Conservation (phyloP, 2,113 vertebrate species). For the Mus pahari region DNA sequence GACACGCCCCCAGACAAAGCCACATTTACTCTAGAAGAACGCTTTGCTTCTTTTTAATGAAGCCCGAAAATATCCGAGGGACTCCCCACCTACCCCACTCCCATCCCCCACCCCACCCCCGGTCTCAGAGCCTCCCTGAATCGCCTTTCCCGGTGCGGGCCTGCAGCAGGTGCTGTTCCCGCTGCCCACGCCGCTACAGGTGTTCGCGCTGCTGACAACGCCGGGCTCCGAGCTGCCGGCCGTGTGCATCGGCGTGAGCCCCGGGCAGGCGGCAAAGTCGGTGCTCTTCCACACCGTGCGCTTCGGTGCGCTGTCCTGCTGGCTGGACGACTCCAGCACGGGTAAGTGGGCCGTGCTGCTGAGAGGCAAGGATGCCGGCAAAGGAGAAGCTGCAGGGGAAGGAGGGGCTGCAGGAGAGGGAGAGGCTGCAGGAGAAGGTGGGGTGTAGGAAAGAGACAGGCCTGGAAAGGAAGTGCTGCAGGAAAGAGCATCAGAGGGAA, state of each 20-base stretch:
- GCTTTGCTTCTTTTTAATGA: background rate
- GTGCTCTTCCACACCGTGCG: constrained; percentile 91
- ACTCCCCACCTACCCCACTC: background rate
- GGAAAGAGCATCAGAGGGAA: background rate
- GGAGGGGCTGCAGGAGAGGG: background rate
- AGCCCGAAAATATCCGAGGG: background rate
- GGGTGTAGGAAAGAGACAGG: background rate
- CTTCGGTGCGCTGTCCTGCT: constrained; percentile 93
- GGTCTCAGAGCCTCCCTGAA: background rate
- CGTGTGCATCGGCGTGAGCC: constrained; percentile 90
- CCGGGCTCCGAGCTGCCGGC: constrained; percentile 91
- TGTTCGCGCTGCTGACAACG: constrained; percentile 91
- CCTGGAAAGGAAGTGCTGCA: background rate
- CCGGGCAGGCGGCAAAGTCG: constrained; percentile 74
- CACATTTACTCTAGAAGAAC: background rate
- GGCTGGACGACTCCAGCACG: constrained; percentile 89
- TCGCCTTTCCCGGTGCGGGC: background rate
- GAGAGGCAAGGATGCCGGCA: background rate
- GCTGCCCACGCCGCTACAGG: constrained; percentile 88
- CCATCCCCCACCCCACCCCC: background rate
- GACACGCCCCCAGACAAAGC: background rate
- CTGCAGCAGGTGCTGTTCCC: constrained; percentile 93
- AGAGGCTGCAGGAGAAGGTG: accelerated
- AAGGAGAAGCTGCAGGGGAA: too few relatives aligned
- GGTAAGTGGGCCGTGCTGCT: constrained; percentile 79